A percentile compares a stretch with the other conserved stretches of the same genome.
phyloP scores from a whole-genome alignment of 30 jellyfish, hydroid and myxozoan genomes.

The Turritopsis rubra region DNA sequence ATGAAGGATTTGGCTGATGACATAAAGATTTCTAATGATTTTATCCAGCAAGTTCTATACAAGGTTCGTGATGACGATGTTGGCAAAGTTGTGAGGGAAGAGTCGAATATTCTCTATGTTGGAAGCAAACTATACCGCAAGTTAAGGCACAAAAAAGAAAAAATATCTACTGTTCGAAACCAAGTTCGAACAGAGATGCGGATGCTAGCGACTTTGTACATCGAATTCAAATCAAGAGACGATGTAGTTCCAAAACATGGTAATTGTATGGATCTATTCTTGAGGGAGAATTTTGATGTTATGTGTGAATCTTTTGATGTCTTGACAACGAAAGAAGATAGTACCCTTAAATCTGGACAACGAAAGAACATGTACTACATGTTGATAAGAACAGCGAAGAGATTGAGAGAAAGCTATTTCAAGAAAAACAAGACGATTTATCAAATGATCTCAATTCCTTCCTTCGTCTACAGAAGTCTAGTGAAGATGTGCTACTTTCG shows the following conservation, averaged over 20 bases:
- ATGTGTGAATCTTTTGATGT: background rate
- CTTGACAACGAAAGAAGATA: background rate
- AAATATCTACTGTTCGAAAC: background rate
- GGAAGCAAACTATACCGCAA: background rate
- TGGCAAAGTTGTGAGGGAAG: background rate
- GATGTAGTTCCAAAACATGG: background rate
- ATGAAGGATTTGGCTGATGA: background rate
- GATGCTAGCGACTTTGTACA: background rate
- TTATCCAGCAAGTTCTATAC: background rate
- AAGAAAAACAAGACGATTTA: background rate
- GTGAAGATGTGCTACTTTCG: background rate
- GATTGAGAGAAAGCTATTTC: background rate
- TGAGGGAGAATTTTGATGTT: background rate
- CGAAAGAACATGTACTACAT: conserved; percentile 9
- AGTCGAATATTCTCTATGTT: conserved; percentile 1
- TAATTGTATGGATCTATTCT: background rate
- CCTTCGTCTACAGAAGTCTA: background rate
- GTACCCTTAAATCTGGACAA: background rate
- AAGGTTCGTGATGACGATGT: background rate
- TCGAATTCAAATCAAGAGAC: background rate
- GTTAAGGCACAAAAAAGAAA: background rate
- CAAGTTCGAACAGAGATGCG: conserved; percentile 14
- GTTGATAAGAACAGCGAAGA: background rate
- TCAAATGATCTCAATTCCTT: conserved; percentile 6
- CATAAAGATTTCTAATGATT: background rate